Evolutionary conservation across 2,888 invertebrate genomes (phyloP).

Genomic region (Cordilura impudica): DNA sequence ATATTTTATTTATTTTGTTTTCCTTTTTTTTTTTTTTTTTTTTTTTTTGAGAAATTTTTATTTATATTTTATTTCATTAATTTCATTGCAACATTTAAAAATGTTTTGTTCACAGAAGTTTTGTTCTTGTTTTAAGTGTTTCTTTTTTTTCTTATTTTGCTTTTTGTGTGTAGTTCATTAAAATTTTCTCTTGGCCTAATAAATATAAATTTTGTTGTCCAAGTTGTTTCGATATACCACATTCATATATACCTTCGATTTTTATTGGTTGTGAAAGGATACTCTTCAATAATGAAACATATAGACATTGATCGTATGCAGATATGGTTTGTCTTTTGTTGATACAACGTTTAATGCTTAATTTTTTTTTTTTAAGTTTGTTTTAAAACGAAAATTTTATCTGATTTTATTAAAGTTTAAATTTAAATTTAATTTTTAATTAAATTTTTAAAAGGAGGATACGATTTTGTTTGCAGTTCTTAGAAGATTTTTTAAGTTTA

Average conservation of each 20-base stretch:
- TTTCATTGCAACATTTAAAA: constrained; percentile 57
- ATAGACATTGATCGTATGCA: constrained; percentile 59
- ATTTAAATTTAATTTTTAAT: constrained; percentile 60
- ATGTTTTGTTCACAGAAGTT: constrained; percentile 54
- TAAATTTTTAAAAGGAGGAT: constrained; percentile 41
- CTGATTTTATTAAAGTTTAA: constrained; percentile 61
- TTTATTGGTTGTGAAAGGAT: constrained; percentile 54
- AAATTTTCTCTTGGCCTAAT: constrained; percentile 76
- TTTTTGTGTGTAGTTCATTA: constrained; percentile 73
- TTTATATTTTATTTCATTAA: constrained; percentile 61
- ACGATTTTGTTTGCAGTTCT: constrained; percentile 41
- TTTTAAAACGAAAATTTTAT: constrained; percentile 38
- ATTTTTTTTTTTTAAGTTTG: constrained; percentile 12
- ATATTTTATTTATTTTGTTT: too few relatives aligned
- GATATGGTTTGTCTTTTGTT: constrained; percentile 38
- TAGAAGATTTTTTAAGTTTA: constrained; percentile 50
- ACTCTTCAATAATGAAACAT: constrained; percentile 50
- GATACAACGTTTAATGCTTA: constrained; percentile 5
- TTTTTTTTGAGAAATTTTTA: constrained; percentile 62
- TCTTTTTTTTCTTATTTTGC: constrained; percentile 53
- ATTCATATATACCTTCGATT: constrained; percentile 24
- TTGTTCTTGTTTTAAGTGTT: constrained; percentile 24
- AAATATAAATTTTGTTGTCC: constrained; percentile 70
- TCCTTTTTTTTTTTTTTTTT: constrained; percentile 55
- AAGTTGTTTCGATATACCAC: constrained; percentile 21